Conservation (phyloP, 2,797 vertebrate genomes). For the Pogonophryne albipinna region DNA sequence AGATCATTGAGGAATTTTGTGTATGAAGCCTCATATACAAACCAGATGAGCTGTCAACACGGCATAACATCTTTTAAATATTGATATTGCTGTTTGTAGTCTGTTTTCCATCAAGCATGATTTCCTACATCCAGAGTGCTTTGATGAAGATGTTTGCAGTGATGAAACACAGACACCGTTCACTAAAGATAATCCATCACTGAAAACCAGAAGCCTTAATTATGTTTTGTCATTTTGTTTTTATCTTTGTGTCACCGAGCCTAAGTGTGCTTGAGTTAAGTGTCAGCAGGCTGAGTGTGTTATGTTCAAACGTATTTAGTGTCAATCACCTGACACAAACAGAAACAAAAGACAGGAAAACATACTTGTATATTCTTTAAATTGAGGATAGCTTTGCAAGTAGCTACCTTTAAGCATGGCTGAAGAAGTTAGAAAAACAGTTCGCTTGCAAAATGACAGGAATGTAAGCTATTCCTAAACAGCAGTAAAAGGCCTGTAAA, state of each 20-base stretch:
- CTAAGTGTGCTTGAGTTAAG: conserved; percentile 8
- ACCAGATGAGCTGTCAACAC: neutral
- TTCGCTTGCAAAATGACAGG: conserved; percentile 39
- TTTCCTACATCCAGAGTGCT: conserved; percentile 1
- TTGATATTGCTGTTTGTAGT: neutral
- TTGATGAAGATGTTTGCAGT: conserved; percentile 11
- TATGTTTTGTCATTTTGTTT: conserved; percentile 29
- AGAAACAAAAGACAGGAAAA: neutral
- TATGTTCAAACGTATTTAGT: neutral
- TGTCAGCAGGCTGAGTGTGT: neutral
- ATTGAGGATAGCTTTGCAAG: neutral
- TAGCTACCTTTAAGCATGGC: neutral
- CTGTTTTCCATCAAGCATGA: conserved; percentile 2
- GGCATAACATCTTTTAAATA: neutral
- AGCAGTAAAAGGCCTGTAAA: conserved; percentile 56
- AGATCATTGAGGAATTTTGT: neutral
- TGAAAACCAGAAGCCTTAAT: conserved; percentile 13
- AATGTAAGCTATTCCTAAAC: conserved; percentile 55
- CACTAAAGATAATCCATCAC: conserved; percentile 1
- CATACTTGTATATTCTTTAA: neutral
- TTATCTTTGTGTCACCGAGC: neutral
- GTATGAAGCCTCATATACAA: neutral
- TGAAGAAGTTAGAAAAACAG: conserved; percentile 5
- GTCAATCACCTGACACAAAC: conserved; percentile 22
- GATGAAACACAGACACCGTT: conserved; percentile 18